Base-by-base conservation (phyloP, 2,113 vertebrate genomes). In the Otocyon megalotis region DNA sequence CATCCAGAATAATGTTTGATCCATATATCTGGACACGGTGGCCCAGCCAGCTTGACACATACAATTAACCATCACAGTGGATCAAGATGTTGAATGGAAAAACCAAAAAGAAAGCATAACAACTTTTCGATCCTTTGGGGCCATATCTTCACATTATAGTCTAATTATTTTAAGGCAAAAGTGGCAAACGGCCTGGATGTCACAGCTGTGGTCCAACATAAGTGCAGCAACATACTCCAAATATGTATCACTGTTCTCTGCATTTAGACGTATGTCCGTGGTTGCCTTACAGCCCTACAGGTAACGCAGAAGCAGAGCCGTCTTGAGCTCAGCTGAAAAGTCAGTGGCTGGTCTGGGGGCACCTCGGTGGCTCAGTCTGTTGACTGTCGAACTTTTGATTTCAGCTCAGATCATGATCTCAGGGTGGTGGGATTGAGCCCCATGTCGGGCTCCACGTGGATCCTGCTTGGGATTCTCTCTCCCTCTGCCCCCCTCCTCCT, bases 181-280 rank as follows among this genome's bases (percentile, higher is more conserved):
- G 16, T 4, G 32, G 54, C 4, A 35, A 30, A 60, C 5, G 32
- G 30, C 72, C 62, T 60, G 88, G 62, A n/a, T 30, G 8, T 60
- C 53, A 17, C 8, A 20, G 62, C 17, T 72, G 8, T 0, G 3
- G 85, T 4, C 37, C 22, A 50, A 12, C 5, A 30, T 7, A 7
- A 53, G 22, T 4, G 63, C 32, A 8, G 1, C 15, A 14, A 54
- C 8, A 12, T 1, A 22, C 7, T 26, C 22, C 37, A 32, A 17
- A 43, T 26, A 11, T 0, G 1, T 1, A 3, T 12, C 37, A 12
- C 35, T 4, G 13, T 8, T 15, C 3, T 32, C 22, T 3, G 8
- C 67, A 2, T 35, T 35, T 19, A 35, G 32, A 32, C 0, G 24
- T 15, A 0, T 37, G 50, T 22, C 20, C 12, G 19, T 16, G 1